A percentile compares a stretch with the other conserved stretches of the same genome.
Conservation (phyloP, 1,140 invertebrate species). For the Eriosoma lanigerum region DNA sequence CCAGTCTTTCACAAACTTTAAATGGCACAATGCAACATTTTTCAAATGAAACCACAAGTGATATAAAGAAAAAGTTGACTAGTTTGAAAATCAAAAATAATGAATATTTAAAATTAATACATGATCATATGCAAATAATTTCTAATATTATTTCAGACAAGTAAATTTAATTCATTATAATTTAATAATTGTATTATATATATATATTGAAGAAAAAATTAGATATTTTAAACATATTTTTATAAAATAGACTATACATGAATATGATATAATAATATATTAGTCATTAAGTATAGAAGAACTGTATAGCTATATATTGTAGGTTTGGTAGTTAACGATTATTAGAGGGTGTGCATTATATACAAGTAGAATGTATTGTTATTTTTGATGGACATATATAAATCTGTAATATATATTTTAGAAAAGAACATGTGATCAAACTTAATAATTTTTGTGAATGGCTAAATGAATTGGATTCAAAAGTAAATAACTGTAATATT, state of each 20-base stretch:
- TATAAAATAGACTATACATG: too few relatives aligned
- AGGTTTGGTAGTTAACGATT: too few relatives aligned
- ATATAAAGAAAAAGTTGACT: neutral
- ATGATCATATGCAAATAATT: conserved; percentile 29
- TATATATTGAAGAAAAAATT: too few relatives aligned
- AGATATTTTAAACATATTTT: too few relatives aligned
- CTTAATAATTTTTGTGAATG: conserved; percentile 80
- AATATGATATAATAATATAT: too few relatives aligned
- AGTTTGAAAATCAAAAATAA: conserved; percentile 24
- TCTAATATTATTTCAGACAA: conserved; percentile 29
- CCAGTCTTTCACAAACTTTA: conserved; percentile 74
- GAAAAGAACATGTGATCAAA: conserved; percentile 82
- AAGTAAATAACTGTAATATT: conserved; percentile 71
- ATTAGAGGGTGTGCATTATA: too few relatives aligned
- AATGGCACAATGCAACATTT: conserved; percentile 76
- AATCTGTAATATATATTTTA: conserved; percentile 53
- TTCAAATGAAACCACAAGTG: conserved; percentile 70
- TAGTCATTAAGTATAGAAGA: too few relatives aligned
- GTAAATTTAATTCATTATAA: conserved; percentile 14
- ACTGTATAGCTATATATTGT: too few relatives aligned
- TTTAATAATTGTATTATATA: neutral
- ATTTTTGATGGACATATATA: too few relatives aligned
- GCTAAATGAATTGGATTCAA: conserved; percentile 76
- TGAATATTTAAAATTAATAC: conserved; percentile 25
- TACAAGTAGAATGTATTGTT: too few relatives aligned